These are phyloP conservation scores for Struthidea cinerea DNA, from an alignment of 2,113 vertebrate species.

Conservation along the genomic window DNA sequence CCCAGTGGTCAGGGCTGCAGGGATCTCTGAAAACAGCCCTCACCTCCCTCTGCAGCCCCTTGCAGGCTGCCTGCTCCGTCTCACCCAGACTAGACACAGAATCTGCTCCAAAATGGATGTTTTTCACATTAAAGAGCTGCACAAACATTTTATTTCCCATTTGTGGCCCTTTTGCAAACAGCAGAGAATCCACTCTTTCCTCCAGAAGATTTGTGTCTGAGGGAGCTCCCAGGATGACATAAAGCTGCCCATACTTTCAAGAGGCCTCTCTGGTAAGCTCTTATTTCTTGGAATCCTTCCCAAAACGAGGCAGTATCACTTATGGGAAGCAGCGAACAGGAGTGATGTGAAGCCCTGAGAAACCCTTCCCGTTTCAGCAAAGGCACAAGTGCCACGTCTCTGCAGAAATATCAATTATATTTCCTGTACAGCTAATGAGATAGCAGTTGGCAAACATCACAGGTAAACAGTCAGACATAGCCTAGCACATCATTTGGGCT, in stretches of 20 bases:
- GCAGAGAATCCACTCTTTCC: constrained; percentile 47
- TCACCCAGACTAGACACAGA: background rate
- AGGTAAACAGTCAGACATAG: constrained; percentile 55
- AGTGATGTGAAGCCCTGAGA: constrained; percentile 23
- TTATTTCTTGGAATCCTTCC: constrained; percentile 63
- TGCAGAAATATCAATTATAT: constrained; percentile 63
- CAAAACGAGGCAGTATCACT: constrained; percentile 41
- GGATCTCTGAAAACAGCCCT: background rate
- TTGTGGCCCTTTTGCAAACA: constrained; percentile 53
- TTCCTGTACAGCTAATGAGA: constrained; percentile 59
- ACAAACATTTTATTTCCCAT: constrained; percentile 61
- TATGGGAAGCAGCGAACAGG: constrained; percentile 15
- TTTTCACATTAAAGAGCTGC: constrained; percentile 57
- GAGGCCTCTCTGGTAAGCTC: constrained; percentile 60
- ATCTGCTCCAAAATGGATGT: constrained; percentile 32
- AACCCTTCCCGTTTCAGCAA: constrained; percentile 11
- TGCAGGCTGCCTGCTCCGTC: background rate
- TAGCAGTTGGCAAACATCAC: constrained; percentile 56
- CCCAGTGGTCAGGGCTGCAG: accelerated
- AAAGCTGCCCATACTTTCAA: constrained; percentile 60
- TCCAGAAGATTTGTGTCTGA: constrained; percentile 54
- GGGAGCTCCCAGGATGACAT: constrained; percentile 61
- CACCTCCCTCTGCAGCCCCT: background rate
- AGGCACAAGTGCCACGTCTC: constrained; percentile 49
- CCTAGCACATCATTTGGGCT: background rate